Evolutionary conservation across 2,113 vertebrate genomes (phyloP).

Genomic region (Oncorhynchus kisutch): DNA sequence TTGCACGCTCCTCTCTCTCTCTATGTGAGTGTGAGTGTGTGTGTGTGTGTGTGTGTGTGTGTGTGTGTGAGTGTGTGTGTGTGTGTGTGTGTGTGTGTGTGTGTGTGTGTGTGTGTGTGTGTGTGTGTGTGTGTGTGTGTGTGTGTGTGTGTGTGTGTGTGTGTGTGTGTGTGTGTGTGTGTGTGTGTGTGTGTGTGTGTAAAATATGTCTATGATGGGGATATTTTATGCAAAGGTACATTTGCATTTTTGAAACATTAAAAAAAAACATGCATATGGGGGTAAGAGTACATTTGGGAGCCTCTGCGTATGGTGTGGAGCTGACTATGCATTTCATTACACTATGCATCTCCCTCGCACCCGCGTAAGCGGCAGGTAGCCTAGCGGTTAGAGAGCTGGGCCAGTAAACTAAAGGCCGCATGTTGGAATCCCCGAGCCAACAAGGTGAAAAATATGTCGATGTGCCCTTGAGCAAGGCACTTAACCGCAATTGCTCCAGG

Average conservation of each 20-base stretch:
- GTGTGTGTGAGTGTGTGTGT: too few relatives aligned
- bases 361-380: neutral
- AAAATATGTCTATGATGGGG: too few relatives aligned
- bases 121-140: neutral
- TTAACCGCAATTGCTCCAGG: too few relatives aligned
- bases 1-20: neutral
- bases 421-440: too few relatives aligned
- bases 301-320: neutral
- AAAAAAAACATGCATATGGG: neutral
- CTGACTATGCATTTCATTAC: slow-evolving; percentile 15
- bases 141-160: neutral
- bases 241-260: neutral
- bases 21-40: neutral
- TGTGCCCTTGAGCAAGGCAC: too few relatives aligned
- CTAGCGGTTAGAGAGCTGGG: too few relatives aligned
- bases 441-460: too few relatives aligned
- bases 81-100: neutral
- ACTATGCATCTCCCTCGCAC: slow-evolving; percentile 32
- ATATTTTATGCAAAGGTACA: neutral
- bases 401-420: too few relatives aligned
- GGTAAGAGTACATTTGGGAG: neutral
- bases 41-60: too few relatives aligned
- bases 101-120: neutral
- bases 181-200: neutral
- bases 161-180: neutral